Percentiles rank a stretch among this genome's conserved stretches.
These are phyloP conservation scores for Pediacus dermestoides DNA, from an alignment of 2,888 invertebrate genomes.

Conservation along the genomic window DNA sequence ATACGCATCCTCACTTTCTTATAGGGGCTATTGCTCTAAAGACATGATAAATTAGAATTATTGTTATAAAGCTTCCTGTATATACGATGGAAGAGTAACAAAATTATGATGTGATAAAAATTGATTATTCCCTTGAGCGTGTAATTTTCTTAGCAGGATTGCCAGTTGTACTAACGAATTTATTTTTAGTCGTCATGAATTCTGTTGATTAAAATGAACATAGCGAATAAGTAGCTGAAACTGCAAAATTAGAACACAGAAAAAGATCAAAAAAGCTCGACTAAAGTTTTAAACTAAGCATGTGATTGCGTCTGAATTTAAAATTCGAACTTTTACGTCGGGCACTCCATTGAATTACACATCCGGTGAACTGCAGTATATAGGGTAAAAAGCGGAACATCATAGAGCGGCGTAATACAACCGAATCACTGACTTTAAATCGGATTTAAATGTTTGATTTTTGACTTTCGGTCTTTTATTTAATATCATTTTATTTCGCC, in stretches of 20 bases:
- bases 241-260: slow-evolving; percentile 26
- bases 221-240: slow-evolving; percentile 21
- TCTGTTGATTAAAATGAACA: too few species aligned
- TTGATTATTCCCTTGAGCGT: too few species aligned
- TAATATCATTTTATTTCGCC: slow-evolving; percentile 20
- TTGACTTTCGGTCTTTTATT: slow-evolving; percentile 30
- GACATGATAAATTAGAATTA: too few species aligned
- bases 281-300: slow-evolving; percentile 39
- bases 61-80: too few species aligned
- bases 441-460: slow-evolving; percentile 39
- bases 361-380: slow-evolving; percentile 24
- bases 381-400: slow-evolving; percentile 13
- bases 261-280: slow-evolving; percentile 32
- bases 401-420: slow-evolving; percentile 9
- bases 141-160: too few species aligned
- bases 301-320: slow-evolving; percentile 36
- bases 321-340: slow-evolving; percentile 32
- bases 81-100: too few species aligned
- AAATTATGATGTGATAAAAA: too few species aligned
- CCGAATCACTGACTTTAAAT: slow-evolving; percentile 30
- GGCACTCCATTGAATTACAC: slow-evolving; percentile 36
- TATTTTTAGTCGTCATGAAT: too few species aligned
- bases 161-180: too few species aligned
- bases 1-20: too few species aligned
- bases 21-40: too few species aligned